Percentiles rank a stretch among this genome's conserved stretches.
These are phyloP conservation scores for Semicossyphus pulcher DNA, from an alignment of 2,113 vertebrate genomes.

Conservation along the genomic window DNA sequence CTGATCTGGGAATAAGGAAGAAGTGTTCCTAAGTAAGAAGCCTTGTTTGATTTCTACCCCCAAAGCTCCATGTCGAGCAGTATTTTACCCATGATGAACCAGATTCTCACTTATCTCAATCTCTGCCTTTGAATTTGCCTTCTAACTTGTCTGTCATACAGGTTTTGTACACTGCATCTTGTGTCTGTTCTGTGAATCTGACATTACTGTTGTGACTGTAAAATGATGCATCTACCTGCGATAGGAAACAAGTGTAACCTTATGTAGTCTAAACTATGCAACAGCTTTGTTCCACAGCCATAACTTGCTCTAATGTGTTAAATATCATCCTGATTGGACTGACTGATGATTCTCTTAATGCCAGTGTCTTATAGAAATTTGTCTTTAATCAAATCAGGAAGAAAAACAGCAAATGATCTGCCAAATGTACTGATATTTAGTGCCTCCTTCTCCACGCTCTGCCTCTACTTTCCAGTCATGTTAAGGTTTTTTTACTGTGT, in stretches of 20 bases:
- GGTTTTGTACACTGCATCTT: neutral
- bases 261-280: constrained; percentile 36
- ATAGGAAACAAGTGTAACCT: constrained; percentile 16
- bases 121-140: constrained; percentile 10
- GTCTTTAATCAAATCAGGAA: constrained; percentile 25
- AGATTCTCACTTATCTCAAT: neutral
- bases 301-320: neutral
- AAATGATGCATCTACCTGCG: neutral
- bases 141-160: neutral
- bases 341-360: constrained; percentile 18
- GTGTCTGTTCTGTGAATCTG: neutral
- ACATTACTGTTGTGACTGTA: neutral
- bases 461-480: constrained; percentile 11
- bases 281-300: constrained; percentile 11
- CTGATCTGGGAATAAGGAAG: neutral
- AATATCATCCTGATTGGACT: neutral
- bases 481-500: constrained; percentile 25
- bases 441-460: constrained; percentile 41
- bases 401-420: constrained; percentile 15
- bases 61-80: neutral
- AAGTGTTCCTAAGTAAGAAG: no score
- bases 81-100: neutral
- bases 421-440: constrained; percentile 41
- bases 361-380: constrained; percentile 28
- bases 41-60: neutral